Evolutionary conservation across 2,113 vertebrate genomes (phyloP).

Genomic region (Neogobius melanostomus): DNA sequence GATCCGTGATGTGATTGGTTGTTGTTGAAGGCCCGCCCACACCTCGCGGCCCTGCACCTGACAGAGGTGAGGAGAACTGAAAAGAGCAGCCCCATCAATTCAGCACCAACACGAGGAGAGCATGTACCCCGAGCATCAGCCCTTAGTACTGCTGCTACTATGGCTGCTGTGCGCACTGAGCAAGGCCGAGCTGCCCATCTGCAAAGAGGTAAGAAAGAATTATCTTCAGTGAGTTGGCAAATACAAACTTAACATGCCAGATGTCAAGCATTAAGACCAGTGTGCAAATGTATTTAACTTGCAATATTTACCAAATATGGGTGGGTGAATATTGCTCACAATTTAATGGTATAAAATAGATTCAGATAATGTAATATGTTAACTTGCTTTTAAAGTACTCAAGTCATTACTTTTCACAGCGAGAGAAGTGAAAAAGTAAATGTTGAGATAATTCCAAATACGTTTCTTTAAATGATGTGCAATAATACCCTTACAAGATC

Average conservation of each 20-base stretch:
- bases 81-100: slow-evolving; percentile 35
- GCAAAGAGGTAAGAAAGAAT: slow-evolving; percentile 76
- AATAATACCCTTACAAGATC: too few species aligned
- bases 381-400: too few species aligned
- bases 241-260: not conserved
- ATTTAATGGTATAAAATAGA: too few species aligned
- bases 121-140: slow-evolving; percentile 34
- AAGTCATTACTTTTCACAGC: not conserved
- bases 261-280: not conserved
- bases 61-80: slow-evolving; percentile 18
- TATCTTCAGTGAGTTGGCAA: not conserved
- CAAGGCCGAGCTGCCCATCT: slow-evolving; percentile 73
- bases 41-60: slow-evolving; percentile 31
- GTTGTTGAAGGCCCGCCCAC: slow-evolving; percentile 43
- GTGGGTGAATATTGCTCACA: too few species aligned
- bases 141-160: slow-evolving; percentile 33
- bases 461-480: too few species aligned
- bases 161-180: slow-evolving; percentile 42
- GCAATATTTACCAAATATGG: too few species aligned
- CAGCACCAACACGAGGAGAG: slow-evolving; percentile 20
- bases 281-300: not conserved
- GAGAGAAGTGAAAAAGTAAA: not conserved
- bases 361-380: too few species aligned
- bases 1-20: slow-evolving; percentile 11
- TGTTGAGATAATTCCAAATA: too few species aligned